Evolutionary conservation across 2,113 vertebrate species (phyloP).

Genomic region (Lipotes vexillifer): DNA sequence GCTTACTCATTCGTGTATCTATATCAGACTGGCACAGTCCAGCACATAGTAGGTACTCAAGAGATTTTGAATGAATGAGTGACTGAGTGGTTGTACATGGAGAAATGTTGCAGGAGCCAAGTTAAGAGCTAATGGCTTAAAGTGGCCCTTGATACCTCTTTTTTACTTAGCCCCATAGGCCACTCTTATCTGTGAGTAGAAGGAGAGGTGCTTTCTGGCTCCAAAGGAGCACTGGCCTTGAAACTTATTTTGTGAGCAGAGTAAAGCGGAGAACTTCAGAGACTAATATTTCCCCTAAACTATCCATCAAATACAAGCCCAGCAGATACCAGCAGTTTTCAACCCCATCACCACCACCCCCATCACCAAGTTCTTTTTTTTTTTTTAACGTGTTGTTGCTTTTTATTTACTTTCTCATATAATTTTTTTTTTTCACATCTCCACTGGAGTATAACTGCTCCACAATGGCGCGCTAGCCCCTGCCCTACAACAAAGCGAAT

Average conservation of each 20-base stretch:
- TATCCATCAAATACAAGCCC: not conserved
- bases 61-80: not conserved
- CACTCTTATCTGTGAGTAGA: not conserved
- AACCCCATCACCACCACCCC: not conserved
- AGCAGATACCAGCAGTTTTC: not conserved
- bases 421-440: too few species aligned
- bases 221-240: not conserved
- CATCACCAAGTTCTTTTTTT: too few species aligned
- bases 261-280: not conserved
- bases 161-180: not conserved
- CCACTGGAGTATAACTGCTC: too few species aligned
- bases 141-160: not conserved
- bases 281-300: not conserved
- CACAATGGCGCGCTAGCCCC: too few species aligned
- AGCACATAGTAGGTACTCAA: not conserved
- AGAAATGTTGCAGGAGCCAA: not conserved
- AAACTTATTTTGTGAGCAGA: not conserved
- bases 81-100: not conserved
- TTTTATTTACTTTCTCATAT: too few species aligned
- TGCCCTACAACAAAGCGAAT: too few species aligned
- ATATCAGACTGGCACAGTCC: not conserved
- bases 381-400: too few species aligned
- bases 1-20: not conserved
- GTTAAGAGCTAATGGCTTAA: not conserved
- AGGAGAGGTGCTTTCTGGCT: not conserved